Percentiles rank a stretch among this genome's conserved stretches.
Conservation (phyloP, 2,113 vertebrate species). For the Lanius ludovicianus region DNA sequence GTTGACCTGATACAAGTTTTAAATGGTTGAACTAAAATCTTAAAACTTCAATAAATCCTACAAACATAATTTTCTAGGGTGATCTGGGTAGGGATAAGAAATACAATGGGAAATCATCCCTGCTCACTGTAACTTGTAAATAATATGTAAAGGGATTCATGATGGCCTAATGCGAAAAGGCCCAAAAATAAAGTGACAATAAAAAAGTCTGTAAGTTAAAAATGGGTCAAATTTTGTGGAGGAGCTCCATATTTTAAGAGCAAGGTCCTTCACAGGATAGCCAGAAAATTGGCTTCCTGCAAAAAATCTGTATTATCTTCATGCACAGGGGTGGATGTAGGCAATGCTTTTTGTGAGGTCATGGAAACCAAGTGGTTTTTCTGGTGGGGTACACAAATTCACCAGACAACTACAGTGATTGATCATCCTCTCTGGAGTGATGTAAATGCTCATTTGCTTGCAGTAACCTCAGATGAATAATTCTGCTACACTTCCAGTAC, state of each 20-base stretch:
- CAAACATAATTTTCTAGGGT: not conserved
- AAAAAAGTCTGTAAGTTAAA: not conserved
- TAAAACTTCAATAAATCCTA: not conserved
- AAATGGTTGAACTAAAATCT: not conserved
- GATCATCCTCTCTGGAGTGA: not conserved
- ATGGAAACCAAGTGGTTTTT: not conserved
- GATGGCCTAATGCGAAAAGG: not conserved
- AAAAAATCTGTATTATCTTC: not conserved
- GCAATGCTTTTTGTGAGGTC: not conserved
- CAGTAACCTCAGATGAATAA: not conserved
- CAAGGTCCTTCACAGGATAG: not conserved
- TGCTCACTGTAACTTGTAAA: not conserved
- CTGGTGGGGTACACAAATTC: not conserved
- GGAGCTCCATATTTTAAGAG: not conserved
- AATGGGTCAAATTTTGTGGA: not conserved
- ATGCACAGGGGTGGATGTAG: accelerated
- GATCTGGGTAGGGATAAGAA: not conserved
- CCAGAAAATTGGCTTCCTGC: not conserved
- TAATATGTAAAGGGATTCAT: not conserved
- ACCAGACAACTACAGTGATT: not conserved
- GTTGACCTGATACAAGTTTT: not conserved
- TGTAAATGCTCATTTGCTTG: not conserved
- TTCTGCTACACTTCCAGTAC: not conserved
- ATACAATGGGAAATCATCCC: not conserved
- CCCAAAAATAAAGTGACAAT: not conserved